Base-by-base conservation (phyloP, 2,113 vertebrate genomes). In the Salvelinus namaycush region DNA sequence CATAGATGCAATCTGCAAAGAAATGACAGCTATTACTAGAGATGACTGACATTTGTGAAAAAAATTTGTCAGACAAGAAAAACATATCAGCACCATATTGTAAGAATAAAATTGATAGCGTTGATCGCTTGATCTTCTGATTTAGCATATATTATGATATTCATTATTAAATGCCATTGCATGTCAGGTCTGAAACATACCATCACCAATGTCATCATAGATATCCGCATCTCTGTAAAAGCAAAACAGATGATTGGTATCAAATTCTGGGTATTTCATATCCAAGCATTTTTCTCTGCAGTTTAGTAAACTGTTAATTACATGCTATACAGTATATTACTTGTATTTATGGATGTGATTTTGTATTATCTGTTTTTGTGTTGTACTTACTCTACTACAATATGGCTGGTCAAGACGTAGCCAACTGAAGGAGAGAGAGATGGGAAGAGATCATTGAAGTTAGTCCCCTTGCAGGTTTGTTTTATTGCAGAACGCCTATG, bases 141-240 rank as follows among this genome's bases (percentile, higher is more conserved):
- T 44, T 44, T 44, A 9, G 39, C 39, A 11, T 39, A 8, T 39
- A 9, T 9, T 44, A 44, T 44, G 39, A 44, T 44, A 44, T 44
- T 44, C 9, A 44, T 44, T 44, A 44, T 39, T 39, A 39, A 9
- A 39, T 39, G 39, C 39, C 39, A 9, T 39, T 39, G 39, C 39
- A 39, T 39, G 39, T 12, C 39, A 44, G 22, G 14, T 69, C 29
- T 79, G 22, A 49, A 67, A 93, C 95, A 14, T 95, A 99, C 97
- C 97, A 0, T 97, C 96, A 87, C 93, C 94, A 77, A 98, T 92
- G 26, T 98, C 96, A 71, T 99, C 97, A 2, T 98, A 99, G 87
- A 99, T 99, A 27, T 98, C 96, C 67, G 91, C 94, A 82, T 98
- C 96, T 1, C 96, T 98, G 92, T 66, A 89, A 91, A 70, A 81